phyloP scores from a whole-genome alignment of 2,888 invertebrate species.

The Cryptosula pallasiana region DNA sequence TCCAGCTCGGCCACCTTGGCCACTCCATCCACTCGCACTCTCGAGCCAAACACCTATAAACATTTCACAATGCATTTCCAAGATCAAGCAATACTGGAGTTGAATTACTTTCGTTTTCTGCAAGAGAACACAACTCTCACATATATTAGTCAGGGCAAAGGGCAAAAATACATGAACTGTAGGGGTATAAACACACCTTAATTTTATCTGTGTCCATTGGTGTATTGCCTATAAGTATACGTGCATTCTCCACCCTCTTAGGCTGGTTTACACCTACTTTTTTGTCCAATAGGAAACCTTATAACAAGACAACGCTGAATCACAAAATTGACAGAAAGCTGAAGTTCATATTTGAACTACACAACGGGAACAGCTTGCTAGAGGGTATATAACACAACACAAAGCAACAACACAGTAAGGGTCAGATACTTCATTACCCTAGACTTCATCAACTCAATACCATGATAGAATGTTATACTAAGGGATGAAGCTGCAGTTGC shows the following conservation, averaged over 20 bases:
- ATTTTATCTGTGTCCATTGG: constrained; percentile 99
- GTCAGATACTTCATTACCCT: no score
- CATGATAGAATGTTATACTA: no score
- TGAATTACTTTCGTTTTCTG: no score
- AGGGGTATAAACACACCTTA: constrained; percentile 59
- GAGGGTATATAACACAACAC: neutral
- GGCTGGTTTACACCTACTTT: constrained; percentile 97
- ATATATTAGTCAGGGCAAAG: no score
- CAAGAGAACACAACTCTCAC: no score
- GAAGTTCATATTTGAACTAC: neutral
- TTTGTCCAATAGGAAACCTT: constrained; percentile 86
- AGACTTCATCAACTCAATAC: no score
- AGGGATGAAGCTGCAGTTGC: no score
- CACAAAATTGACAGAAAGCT: no score
- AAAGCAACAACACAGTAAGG: neutral
- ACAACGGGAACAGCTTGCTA: neutral
- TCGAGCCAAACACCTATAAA: constrained; percentile 76
- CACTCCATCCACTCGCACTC: constrained; percentile 62
- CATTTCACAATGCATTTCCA: no score
- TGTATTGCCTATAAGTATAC: constrained; percentile 95
- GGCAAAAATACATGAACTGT: no score
- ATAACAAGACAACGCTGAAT: neutral
- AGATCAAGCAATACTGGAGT: no score
- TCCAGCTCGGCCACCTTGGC: constrained; percentile 91
- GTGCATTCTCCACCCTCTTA: constrained; percentile 87